A percentile compares a stretch with the other conserved stretches of the same genome.
Conservation (phyloP, 2,888 invertebrate species). For the Hesperia comma region DNA sequence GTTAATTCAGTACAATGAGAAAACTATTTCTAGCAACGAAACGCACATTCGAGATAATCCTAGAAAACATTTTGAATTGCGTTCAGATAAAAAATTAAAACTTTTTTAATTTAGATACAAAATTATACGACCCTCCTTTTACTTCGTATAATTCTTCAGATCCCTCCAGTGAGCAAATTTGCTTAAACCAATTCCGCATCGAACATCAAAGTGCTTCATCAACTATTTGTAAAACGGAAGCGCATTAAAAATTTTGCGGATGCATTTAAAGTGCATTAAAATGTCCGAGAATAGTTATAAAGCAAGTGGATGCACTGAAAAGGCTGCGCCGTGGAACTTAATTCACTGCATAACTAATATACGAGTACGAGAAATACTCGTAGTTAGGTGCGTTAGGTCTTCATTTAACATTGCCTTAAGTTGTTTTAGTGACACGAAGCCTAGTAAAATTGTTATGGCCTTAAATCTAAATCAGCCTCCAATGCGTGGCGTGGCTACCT, state of each 20-base stretch:
- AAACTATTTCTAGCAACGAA: too few relatives aligned
- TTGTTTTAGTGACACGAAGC: too few relatives aligned
- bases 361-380: not conserved
- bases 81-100: not conserved
- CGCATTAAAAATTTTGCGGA: slow-evolving; percentile 14
- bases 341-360: slow-evolving; percentile 24
- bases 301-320: slow-evolving; percentile 9
- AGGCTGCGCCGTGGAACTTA: slow-evolving; percentile 16
- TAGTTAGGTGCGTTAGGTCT: too few relatives aligned
- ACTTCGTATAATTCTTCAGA: not conserved
- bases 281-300: too few relatives aligned
- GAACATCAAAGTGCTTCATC: slow-evolving; percentile 16
- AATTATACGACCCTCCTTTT: slow-evolving; percentile 2
- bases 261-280: slow-evolving; percentile 19
- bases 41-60: too few relatives aligned
- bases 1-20: too few relatives aligned
- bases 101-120: not conserved
- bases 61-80: too few relatives aligned
- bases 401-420: too few relatives aligned
- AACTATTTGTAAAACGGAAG: slow-evolving; percentile 24
- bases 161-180: slow-evolving; percentile 5
- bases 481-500: too few relatives aligned
- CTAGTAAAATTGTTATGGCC: too few relatives aligned
- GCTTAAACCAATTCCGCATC: slow-evolving; percentile 7
- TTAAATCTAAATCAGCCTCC: too few relatives aligned